These are phyloP conservation scores for Melanotaenia boesemani DNA, from an alignment of 2,797 vertebrate genomes.

Conservation along the genomic window DNA sequence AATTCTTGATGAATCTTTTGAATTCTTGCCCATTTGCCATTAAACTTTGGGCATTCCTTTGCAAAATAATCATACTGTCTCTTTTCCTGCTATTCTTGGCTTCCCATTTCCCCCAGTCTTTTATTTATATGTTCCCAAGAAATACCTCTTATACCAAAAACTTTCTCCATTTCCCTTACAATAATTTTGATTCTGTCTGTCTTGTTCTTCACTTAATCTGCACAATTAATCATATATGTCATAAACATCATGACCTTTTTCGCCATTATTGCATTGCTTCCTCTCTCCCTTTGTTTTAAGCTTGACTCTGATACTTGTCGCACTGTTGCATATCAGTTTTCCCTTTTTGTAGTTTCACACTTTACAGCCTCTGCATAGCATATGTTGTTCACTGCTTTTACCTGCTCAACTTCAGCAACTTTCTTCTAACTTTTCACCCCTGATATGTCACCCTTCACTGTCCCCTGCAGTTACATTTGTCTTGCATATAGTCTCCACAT, in stretches of 20 bases:
- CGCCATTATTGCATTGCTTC: neutral
- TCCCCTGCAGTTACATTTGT: constrained; percentile 8
- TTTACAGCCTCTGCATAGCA: constrained; percentile 5
- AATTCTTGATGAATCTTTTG: neutral
- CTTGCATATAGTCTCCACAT: neutral
- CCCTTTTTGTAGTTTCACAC: neutral
- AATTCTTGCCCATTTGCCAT: constrained; percentile 1
- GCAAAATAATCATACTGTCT: neutral
- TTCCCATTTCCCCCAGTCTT: neutral
- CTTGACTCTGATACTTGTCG: neutral
- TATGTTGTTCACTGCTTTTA: neutral
- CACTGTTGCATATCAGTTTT: neutral
- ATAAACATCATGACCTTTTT: neutral
- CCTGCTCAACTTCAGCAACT: neutral
- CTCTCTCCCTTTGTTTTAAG: neutral
- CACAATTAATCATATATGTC: neutral
- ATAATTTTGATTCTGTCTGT: neutral
- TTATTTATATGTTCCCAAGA: neutral
- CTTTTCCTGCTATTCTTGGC: too few relatives aligned
- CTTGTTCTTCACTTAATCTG: neutral
- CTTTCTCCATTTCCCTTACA: neutral
- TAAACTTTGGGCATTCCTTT: neutral
- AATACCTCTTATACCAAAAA: neutral
- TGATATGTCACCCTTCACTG: neutral
- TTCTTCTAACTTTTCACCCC: neutral